Conservation (phyloP, 2,888 invertebrate species). For the Cephonodes hylas region DNA sequence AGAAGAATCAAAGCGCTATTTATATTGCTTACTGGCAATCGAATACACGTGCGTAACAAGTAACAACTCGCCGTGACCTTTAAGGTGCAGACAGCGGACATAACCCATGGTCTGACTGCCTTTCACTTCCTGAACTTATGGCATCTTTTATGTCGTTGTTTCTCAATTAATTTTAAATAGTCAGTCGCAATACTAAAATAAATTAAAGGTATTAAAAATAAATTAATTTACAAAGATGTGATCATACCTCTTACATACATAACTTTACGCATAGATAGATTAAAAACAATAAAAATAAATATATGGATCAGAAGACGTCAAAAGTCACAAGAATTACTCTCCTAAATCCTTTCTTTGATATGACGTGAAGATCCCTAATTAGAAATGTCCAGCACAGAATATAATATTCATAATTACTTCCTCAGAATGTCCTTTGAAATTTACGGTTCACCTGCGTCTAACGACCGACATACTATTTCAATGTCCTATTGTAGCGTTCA, state of each 20-base stretch:
- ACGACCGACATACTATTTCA: slow-evolving; percentile 11
- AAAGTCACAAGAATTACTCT: too few relatives aligned
- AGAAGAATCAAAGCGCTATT: background rate
- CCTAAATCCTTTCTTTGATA: too few relatives aligned
- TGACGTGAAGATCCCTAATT: too few relatives aligned
- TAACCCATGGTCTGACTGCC: background rate
- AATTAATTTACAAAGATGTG: too few relatives aligned
- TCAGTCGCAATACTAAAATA: too few relatives aligned
- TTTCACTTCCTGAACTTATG: background rate
- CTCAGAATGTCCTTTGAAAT: too few relatives aligned
- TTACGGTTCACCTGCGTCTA: slow-evolving; percentile 1
- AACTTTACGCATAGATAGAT: too few relatives aligned
- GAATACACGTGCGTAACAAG: background rate
- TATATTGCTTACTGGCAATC: background rate
- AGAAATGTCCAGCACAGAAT: background rate
- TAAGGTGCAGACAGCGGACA: background rate
- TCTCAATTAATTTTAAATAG: too few relatives aligned
- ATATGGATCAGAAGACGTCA: too few relatives aligned
- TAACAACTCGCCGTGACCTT: background rate
- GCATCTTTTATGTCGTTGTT: background rate
- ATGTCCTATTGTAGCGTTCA: slow-evolving; percentile 38
- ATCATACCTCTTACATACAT: too few relatives aligned
- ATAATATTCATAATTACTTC: background rate
- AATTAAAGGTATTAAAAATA: too few relatives aligned
- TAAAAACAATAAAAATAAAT: too few relatives aligned